Percentiles rank a stretch among this genome's conserved stretches.
phyloP scores from a whole-genome alignment of 2,113 vertebrate genomes.

The Psammodynastes pulverulentus region DNA sequence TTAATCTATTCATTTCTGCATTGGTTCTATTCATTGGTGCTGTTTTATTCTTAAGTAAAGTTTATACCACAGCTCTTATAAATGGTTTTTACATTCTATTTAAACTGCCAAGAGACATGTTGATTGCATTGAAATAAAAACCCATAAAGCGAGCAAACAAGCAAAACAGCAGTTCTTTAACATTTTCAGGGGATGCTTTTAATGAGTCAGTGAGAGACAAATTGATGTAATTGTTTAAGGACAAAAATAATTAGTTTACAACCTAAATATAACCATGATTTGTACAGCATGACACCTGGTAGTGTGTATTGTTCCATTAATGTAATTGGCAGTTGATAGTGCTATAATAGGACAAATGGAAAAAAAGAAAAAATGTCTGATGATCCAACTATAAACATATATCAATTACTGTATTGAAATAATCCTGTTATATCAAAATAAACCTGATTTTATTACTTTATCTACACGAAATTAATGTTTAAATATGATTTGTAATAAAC shows the following conservation, averaged over 20 bases:
- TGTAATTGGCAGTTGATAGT: neutral
- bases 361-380: neutral
- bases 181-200: neutral
- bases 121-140: neutral
- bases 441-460: too few relatives aligned
- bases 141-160: neutral
- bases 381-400: neutral
- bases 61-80: too few relatives aligned
- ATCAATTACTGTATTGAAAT: neutral
- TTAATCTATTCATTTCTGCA: too few relatives aligned
- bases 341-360: neutral
- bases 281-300: too few relatives aligned
- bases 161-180: neutral
- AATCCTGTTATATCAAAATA: neutral
- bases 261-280: neutral
- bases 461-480: neutral
- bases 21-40: too few relatives aligned
- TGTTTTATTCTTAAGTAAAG: too few relatives aligned
- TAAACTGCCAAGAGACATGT: neutral
- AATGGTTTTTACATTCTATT: too few relatives aligned
- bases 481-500: too few relatives aligned
- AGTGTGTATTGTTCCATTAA: neutral
- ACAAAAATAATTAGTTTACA: neutral
- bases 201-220: neutral
- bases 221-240: neutral